Base-by-base conservation (phyloP, 2,797 vertebrate genomes). In the Sebastes trivittatus region DNA sequence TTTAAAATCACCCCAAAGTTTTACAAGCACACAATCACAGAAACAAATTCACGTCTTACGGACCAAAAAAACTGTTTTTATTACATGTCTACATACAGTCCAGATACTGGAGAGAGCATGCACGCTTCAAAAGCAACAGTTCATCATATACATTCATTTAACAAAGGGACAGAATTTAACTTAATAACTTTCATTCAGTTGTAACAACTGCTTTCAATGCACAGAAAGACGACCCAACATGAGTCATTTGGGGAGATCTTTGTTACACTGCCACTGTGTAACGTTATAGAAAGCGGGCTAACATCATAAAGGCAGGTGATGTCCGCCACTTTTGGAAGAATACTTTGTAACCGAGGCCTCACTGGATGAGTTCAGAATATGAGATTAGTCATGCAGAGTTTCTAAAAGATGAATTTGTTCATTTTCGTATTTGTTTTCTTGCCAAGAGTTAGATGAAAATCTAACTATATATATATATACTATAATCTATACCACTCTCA, bases 41-140 rank as follows among this genome's bases (percentile, higher is more conserved):
- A 64, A 11, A 46, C 6, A 56, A 20, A 58, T 3, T n/a, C 9
- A 54, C n/a, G 9, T 16, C 10, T 46, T 55, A 29, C 2, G 58
- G 30, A 29, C 8, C 11, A 72, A 72, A 70, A 27, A 55, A 54
- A 27, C 2, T 1, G 27, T 38, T 82, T 93, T 92, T 82, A 88
- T 90, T 90, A 62, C 59, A 34, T 4, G 62, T 82, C 42, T 30
- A 54, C 79, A 85, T 49, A 82, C 29, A 82, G 64, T 93, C 92
- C 93, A 94, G 92, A 94, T 93, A 92, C 93, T 93, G 94, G 92
- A 93, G 87, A 85, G 23, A 89, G 63, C 63, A 23, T 0, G 38
- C 56, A n/a, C 10, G 68, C 64, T 78, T 87, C 66, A 82, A 56
- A 72, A 75, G 65, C 79, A 84, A 61, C 54, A 1, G 20, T 68